Percentiles rank a stretch among this genome's conserved stretches.
phyloP scores from a whole-genome alignment of 2,113 vertebrate genomes.

The Scomber colias region DNA sequence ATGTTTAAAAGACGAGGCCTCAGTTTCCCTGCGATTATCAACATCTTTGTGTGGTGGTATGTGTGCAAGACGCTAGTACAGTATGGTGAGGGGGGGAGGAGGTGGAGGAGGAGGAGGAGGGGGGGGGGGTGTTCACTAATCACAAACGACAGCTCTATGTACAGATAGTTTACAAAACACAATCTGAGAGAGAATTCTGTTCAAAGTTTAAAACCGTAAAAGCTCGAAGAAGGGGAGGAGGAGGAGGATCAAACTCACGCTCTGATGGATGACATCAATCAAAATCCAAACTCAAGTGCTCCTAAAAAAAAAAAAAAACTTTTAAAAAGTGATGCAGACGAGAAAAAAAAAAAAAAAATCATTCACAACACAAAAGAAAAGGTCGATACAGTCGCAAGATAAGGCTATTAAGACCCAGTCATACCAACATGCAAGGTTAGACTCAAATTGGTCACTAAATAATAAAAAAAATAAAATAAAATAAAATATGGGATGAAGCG shows the following conservation, averaged over 20 bases:
- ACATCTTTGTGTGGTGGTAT: conserved; percentile 44
- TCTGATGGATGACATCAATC: conserved; percentile 38
- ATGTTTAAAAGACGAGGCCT: conserved; percentile 28
- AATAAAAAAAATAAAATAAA: conserved; percentile 45
- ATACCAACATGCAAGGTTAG: conserved; percentile 66
- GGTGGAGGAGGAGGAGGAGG: conserved; percentile 34
- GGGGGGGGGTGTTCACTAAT: conserved; percentile 70
- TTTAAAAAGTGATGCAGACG: conserved; percentile 33
- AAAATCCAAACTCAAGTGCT: conserved; percentile 50
- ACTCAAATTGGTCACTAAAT: conserved; percentile 41
- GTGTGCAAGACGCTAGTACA: conserved; percentile 53
- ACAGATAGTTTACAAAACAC: conserved; percentile 74
- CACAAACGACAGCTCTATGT: conserved; percentile 76
- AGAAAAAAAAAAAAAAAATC: conserved; percentile 33
- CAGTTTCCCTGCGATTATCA: conserved; percentile 56
- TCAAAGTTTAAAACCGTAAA: conserved; percentile 55
- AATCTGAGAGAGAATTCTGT: conserved; percentile 57
- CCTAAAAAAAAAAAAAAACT: conserved; percentile 28
- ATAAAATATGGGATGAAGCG: conserved; percentile 22
- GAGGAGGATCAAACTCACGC: conserved; percentile 37
- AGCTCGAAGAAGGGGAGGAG: conserved; percentile 48
- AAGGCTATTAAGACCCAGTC: conserved; percentile 71
- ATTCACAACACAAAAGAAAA: conserved; percentile 52
- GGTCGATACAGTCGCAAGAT: conserved; percentile 67
- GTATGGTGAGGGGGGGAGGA: conserved; percentile 14